Evolutionary conservation across 2,888 invertebrate species (phyloP), one percentile per base, ranked within the genome.

Genomic region (Phragmatobia fuliginosa): DNA sequence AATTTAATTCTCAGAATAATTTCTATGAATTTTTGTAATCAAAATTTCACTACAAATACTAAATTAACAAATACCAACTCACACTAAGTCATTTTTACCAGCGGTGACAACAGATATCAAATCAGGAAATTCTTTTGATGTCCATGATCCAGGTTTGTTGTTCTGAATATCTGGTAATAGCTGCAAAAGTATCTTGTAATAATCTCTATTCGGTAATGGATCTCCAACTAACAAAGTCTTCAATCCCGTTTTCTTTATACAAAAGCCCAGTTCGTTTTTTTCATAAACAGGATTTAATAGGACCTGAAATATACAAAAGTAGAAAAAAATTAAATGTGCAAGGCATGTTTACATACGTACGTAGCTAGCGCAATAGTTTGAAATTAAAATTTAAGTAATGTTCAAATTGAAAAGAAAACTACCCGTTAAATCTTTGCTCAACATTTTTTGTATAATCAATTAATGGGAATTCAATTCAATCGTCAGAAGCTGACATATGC

Each of bases 221-320:
- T 96, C 96, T 0, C 97, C 96, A 5, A 97, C 95, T 1, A 99
- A 86, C 0, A 98, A 85, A 6, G 96, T 96, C 84, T 96, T 97
- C 36, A 97, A 92, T 0, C 95, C 96, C 0, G 97, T 97, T 92
- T 98, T 97, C 64, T 96, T 96, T 21, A 99, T 87, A 71, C 97
- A 97, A 87, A 97, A 98, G 68, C 96, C 95, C 3, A 99, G 83
- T 88, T 99, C 99, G 0, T 92, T 86, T 14, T 96, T 93, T 85
- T 97, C 96, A 87, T 97, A 98, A 0, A 96, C 95, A 0, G 98
- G 97, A 86, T 99, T 99, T 66, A 98, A 95, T 66, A 97, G 96
- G 7, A 98, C 98, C 96, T 97, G 88, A 49, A 86, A 70, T 38
- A 36, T n/a, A 86, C 67, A 36, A 52, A n/a, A 16, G 1, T 21